Conservation (phyloP, 2,797 vertebrate species). For the Toxotes lorentzi region DNA sequence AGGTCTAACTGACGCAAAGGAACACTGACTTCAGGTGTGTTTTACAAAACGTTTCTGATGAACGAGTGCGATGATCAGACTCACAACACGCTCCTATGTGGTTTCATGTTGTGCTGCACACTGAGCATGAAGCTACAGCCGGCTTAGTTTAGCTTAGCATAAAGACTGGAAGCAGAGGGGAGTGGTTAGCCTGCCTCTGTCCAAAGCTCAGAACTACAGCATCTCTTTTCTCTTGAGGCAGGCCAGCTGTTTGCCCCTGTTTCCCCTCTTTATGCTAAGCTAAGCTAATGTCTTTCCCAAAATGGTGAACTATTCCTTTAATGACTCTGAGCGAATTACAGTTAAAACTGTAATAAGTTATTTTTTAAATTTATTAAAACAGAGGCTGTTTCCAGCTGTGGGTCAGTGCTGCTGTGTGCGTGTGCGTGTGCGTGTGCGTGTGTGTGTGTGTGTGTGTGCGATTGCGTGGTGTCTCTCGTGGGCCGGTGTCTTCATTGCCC, state of each 20-base stretch:
- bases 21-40: too few species aligned
- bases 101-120: too few species aligned
- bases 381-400: slow-evolving; percentile 40
- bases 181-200: too few species aligned
- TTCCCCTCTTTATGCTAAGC: not conserved
- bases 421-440: slow-evolving; percentile 2
- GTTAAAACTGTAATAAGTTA: too few species aligned
- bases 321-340: too few species aligned
- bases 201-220: not conserved
- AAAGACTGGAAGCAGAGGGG: not conserved
- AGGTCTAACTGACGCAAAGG: too few species aligned
- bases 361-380: too few species aligned
- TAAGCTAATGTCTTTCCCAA: not conserved
- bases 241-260: not conserved
- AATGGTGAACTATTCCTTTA: not conserved
- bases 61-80: too few species aligned
- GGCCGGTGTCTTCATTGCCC: too few species aligned
- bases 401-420: slow-evolving; percentile 24
- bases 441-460: slow-evolving; percentile 3
- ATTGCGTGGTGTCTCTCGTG: not conserved
- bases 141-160: not conserved
- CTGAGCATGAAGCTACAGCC: not conserved
- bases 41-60: too few species aligned
- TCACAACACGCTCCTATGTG: too few species aligned
- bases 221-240: not conserved